Conservation (phyloP, 1,140 invertebrate genomes). For the Leptinotarsa texana region DNA sequence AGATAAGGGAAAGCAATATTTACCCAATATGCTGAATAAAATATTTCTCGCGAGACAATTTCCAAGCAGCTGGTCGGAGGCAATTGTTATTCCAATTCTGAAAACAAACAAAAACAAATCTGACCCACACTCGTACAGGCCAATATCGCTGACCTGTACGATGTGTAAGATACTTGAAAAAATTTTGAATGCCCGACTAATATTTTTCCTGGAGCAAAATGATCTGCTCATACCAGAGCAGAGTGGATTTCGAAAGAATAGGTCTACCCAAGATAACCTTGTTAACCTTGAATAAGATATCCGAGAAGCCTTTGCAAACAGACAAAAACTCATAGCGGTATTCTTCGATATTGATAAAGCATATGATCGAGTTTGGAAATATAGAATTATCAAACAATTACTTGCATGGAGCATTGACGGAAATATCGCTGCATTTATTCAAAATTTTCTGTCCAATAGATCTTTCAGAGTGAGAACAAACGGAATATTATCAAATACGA, state of each 20-base stretch:
- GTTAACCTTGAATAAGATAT: conserved; percentile 28
- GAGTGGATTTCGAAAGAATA: conserved; percentile 27
- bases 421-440: conserved; percentile 23
- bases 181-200: conserved; percentile 30
- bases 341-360: conserved; percentile 33
- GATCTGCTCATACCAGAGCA: conserved; percentile 23
- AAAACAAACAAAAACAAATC: conserved; percentile 31
- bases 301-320: conserved; percentile 26
- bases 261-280: conserved; percentile 32
- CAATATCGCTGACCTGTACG: conserved; percentile 33
- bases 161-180: conserved; percentile 34
- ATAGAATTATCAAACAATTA: conserved; percentile 27
- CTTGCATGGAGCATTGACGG: conserved; percentile 11
- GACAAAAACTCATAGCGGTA: conserved; percentile 24
- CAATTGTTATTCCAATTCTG: conserved; percentile 28
- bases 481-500: conserved; percentile 11
- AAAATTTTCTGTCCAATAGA: conserved; percentile 28
- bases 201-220: conserved; percentile 27
- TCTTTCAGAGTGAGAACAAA: conserved; percentile 22
- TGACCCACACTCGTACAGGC: conserved; percentile 29
- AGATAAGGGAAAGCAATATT: conserved; percentile 2
- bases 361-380: conserved; percentile 27
- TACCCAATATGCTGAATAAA: conserved; percentile 26
- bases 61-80: conserved; percentile 20
- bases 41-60: conserved; percentile 20